Percentiles rank a stretch among this genome's conserved stretches.
phyloP scores from a whole-genome alignment of 2,888 invertebrate species.

The Tenthredo mesomela region DNA sequence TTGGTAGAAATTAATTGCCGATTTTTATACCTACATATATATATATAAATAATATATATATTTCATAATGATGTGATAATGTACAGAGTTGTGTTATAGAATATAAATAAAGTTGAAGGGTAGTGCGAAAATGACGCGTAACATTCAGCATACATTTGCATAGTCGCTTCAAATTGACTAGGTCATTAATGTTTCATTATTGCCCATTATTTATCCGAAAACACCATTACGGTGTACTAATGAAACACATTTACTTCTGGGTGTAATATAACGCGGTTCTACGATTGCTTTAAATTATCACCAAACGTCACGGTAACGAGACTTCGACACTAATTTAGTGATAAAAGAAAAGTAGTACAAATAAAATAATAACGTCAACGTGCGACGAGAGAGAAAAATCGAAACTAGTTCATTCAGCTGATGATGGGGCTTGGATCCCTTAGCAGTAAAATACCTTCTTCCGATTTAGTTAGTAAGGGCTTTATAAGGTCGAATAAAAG shows the following conservation, averaged over 20 bases:
- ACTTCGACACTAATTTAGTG: conserved; percentile 34
- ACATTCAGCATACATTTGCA: conserved; percentile 66
- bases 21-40: neutral
- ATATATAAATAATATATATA: neutral
- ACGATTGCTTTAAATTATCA: conserved; percentile 47
- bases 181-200: conserved; percentile 70
- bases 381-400: neutral
- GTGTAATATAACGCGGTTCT: conserved; percentile 54
- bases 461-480: neutral
- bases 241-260: conserved; percentile 63
- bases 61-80: neutral
- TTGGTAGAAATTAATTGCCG: neutral
- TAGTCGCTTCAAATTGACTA: conserved; percentile 68
- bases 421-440: neutral
- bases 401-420: neutral
- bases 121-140: conserved; percentile 48
- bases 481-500: neutral
- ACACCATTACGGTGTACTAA: conserved; percentile 64
- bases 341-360: neutral
- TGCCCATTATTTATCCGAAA: conserved; percentile 66
- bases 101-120: neutral
- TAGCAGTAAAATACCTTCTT: neutral
- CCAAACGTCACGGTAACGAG: conserved; percentile 35
- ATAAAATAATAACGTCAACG: neutral
- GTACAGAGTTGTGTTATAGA: neutral